These are phyloP conservation scores for Dolichoris vasculosae DNA, from an alignment of 1,140 invertebrate genomes.

Conservation along the genomic window DNA sequence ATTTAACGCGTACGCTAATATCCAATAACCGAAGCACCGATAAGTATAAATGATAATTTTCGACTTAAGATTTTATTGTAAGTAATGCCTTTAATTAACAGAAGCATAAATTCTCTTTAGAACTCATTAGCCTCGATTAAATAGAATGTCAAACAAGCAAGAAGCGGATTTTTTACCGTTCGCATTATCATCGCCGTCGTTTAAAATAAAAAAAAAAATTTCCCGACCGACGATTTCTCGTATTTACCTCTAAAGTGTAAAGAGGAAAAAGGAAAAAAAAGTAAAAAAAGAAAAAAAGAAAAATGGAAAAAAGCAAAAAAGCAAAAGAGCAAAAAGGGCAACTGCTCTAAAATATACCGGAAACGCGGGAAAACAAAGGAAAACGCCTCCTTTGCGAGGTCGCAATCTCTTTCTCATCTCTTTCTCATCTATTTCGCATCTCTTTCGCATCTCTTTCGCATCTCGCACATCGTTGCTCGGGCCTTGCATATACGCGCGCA, in stretches of 20 bases:
- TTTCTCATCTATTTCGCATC: conserved; percentile 14
- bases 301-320: neutral
- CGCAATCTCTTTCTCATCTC: conserved; percentile 23
- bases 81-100: neutral
- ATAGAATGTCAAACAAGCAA: conserved; percentile 1
- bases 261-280: neutral
- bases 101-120: neutral
- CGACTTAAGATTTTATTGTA: neutral
- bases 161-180: neutral
- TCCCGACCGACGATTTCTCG: neutral
- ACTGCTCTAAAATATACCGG: neutral
- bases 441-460: no score
- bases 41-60: neutral
- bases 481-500: neutral
- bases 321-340: neutral
- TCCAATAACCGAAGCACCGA: no score
- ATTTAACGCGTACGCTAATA: no score
- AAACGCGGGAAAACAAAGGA: conserved; percentile 15
- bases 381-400: conserved; percentile 16
- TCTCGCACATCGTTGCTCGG: conserved; percentile 1
- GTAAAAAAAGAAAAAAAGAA: neutral
- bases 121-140: neutral
- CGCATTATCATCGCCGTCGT: neutral
- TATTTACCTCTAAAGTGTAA: conserved; percentile 12
- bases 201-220: neutral